A percentile compares a stretch with the other conserved stretches of the same genome.
Evolutionary conservation across 2,888 invertebrate genomes (phyloP).

Genomic region (Eupithecia pulchellata): DNA sequence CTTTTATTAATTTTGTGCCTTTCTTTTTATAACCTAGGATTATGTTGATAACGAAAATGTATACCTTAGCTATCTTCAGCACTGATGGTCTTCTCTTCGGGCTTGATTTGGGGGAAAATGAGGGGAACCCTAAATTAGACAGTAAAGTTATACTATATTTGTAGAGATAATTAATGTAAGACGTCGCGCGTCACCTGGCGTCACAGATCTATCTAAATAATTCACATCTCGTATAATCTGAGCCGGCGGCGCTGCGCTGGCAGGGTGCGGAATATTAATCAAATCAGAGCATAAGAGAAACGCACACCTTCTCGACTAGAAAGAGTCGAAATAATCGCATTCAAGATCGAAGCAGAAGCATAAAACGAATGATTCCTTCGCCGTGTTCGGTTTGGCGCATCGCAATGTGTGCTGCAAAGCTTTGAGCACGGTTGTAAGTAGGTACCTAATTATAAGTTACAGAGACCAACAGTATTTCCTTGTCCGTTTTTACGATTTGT

Average conservation of each 20-base stretch:
- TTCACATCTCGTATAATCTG: background rate
- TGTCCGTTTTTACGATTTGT: constrained; percentile 38
- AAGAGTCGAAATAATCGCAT: background rate
- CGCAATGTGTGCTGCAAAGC: background rate
- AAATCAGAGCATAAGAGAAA: background rate
- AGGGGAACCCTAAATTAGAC: background rate
- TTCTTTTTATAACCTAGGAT: no score
- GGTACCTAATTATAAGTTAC: background rate
- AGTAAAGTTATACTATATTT: background rate
- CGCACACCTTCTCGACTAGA: background rate
- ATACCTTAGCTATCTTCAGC: background rate
- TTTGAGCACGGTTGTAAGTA: no score
- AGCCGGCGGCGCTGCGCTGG: background rate
- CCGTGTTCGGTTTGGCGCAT: background rate
- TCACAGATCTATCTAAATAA: background rate
- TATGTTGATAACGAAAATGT: background rate
- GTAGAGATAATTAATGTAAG: background rate
- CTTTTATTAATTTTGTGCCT: no score
- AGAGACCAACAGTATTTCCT: constrained; percentile 33
- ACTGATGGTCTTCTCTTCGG: background rate
- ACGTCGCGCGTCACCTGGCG: background rate
- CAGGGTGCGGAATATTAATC: background rate
- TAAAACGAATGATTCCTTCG: background rate
- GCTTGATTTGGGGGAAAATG: background rate
- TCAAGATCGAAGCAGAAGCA: background rate